Base-by-base conservation (phyloP, 1,140 invertebrate genomes). In the Rhopalosiphum padi region DNA sequence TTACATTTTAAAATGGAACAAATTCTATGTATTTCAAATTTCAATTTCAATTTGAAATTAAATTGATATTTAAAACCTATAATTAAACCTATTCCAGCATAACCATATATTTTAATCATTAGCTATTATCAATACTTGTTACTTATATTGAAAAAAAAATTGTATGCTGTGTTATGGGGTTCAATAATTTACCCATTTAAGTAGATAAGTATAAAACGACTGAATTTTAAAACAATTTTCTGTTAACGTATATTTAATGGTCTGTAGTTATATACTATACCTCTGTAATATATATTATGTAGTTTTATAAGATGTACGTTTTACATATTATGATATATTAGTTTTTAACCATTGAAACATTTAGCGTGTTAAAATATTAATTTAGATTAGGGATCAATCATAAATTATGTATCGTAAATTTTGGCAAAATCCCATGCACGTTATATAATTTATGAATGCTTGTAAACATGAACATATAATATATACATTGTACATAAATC, bases 321-420 rank as follows among this genome's bases (percentile, higher is more conserved):
- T 85, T 85, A 43, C 30, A 68, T 68, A 11, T 41, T 85, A 41
- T 41, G 8, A 41, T 85, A 6, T 68, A 43, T 46, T 87, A 87
- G 30, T 87, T 87, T 87, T 87, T 87, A 46, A 46, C 30, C 15
- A 87, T 46, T 87, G 25, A 30, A 87, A 11, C 7, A 86, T 86
- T 46, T n/a, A 87, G 25, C 15, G 5, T n/a, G 41, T 87, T 46
- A n/a, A n/a, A 87, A 46, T 87, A 87, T 48, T 41, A 86, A 86
- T 86, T 86, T 86, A 86, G 83, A 41, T 86, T 86, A 86, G 37
- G 43, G n/a, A 89, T 53, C 87, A 23, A 53, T 89, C 87, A 89
- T 89, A 89, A 89, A 89, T 55, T 89, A 55, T 55, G 35, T 55
- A 89, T 35, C 88, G 88, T 89, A 89, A 55, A 89, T 89, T 53